Percentiles rank a stretch among this genome's conserved stretches.
Evolutionary conservation across 2,888 invertebrate species (phyloP).

Genomic region (Leptothorax acervorum): DNA sequence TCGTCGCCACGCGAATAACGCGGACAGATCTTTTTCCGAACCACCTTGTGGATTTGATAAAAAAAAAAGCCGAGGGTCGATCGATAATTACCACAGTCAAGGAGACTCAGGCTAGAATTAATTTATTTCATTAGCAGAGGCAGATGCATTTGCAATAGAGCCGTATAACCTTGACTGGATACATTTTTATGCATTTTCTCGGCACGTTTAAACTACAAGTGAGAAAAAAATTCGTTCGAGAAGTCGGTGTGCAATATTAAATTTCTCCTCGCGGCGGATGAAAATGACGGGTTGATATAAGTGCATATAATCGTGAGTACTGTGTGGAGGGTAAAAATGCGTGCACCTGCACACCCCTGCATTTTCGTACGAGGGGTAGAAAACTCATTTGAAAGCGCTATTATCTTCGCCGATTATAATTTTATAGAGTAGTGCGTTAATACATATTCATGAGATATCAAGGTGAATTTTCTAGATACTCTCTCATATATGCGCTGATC

Average conservation of each 20-base stretch:
- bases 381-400: not conserved
- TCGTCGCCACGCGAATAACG: conserved; percentile 55
- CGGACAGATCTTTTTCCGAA: conserved; percentile 13
- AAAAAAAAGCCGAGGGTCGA: not conserved
- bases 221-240: not conserved
- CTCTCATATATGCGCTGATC: not conserved
- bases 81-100: not conserved
- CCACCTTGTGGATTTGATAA: not conserved
- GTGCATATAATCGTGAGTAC: not conserved
- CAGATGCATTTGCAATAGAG: not conserved
- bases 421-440: not conserved
- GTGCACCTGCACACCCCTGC: conserved; percentile 20
- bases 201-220: not conserved
- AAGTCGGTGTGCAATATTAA: not conserved
- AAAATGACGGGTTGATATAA: conserved; percentile 15
- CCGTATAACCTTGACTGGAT: not conserved
- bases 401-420: not conserved
- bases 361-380: not conserved
- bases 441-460: not conserved
- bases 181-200: not conserved
- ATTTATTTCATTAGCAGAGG: not conserved
- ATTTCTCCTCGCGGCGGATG: not conserved
- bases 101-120: not conserved
- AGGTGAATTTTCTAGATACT: not conserved
- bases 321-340: conserved; percentile 13